phyloP scores from a whole-genome alignment of 2,113 vertebrate species.

The Macaca mulatta region DNA sequence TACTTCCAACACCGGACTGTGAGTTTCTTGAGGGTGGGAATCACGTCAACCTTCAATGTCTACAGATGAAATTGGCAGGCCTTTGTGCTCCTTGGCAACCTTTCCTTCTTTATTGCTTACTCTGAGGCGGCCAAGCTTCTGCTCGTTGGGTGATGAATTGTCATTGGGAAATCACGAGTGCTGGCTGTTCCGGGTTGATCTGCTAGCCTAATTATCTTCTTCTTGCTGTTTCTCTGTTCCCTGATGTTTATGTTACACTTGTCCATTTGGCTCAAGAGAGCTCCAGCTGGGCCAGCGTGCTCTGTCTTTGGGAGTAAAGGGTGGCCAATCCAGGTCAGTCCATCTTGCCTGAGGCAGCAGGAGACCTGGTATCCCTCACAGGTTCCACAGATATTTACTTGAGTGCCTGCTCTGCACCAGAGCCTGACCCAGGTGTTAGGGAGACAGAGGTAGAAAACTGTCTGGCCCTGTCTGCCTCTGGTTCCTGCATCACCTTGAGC shows the following conservation, averaged over 20 bases:
- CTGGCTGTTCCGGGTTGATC: background rate
- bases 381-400: background rate
- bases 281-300: background rate
- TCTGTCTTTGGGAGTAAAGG: background rate
- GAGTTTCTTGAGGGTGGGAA: background rate
- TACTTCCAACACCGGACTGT: background rate
- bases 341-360: background rate
- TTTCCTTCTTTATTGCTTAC: background rate
- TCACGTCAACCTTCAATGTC: background rate
- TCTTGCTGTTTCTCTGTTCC: background rate
- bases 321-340: background rate
- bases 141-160: background rate
- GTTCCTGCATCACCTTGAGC: background rate
- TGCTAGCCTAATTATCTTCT: background rate
- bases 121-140: background rate
- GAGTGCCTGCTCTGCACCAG: background rate
- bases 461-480: background rate
- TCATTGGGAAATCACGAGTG: slow-evolving; percentile 2
- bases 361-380: background rate
- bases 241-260: background rate
- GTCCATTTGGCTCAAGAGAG: background rate
- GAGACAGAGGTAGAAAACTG: background rate
- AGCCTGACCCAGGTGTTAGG: background rate
- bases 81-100: background rate
- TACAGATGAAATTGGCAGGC: background rate